These are phyloP conservation scores for Bombus turneri DNA, from an alignment of 1,140 invertebrate genomes.

Conservation along the genomic window DNA sequence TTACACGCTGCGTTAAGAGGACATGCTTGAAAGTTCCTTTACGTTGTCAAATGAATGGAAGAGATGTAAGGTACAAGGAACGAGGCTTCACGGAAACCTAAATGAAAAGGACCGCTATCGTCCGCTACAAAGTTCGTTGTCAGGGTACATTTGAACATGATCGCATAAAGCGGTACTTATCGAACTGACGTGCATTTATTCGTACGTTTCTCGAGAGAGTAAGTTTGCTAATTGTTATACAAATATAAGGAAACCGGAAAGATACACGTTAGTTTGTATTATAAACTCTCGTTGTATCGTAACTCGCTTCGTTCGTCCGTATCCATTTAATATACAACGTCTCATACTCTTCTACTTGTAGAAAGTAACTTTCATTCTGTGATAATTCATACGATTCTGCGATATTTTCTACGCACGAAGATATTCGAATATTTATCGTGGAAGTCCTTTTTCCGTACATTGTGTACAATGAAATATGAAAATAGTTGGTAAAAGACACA, in stretches of 20 bases:
- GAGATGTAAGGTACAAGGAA: background rate
- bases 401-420: too few relatives aligned
- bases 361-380: too few relatives aligned
- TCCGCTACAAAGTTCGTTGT: background rate
- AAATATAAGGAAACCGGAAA: background rate
- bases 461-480: too few relatives aligned
- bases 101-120: background rate
- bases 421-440: too few relatives aligned
- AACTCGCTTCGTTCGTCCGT: background rate
- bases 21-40: conserved; percentile 16
- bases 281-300: too few relatives aligned
- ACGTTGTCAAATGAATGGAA: background rate
- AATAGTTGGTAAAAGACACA: too few relatives aligned
- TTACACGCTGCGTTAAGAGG: conserved; percentile 19
- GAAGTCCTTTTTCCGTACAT: too few relatives aligned
- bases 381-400: background rate
- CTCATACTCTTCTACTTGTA: too few relatives aligned
- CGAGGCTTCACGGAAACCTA: background rate
- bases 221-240: too few relatives aligned
- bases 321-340: background rate
- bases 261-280: background rate
- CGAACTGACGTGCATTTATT: too few relatives aligned
- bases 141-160: too few relatives aligned
- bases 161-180: background rate
- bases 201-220: too few relatives aligned